Evolutionary conservation across 1,140 invertebrate genomes (phyloP), one percentile per base, ranked within the genome.

Genomic region (Papilio xuthus): DNA sequence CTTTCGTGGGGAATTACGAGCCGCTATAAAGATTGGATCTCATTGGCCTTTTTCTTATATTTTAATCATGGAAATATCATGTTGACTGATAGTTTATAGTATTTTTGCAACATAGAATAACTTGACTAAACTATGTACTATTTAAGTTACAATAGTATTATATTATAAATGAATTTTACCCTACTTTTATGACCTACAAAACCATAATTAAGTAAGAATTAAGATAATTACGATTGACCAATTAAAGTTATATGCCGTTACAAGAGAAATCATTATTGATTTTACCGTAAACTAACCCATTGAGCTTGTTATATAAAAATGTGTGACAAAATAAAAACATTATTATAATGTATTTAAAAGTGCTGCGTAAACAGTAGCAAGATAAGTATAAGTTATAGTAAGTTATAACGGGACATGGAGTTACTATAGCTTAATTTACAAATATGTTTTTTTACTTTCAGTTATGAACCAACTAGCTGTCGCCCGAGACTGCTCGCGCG

Each of bases 281-380:
- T 67, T 67, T 67, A 67, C 60, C 60, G 60, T 67, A 28, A 67
- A 67, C 60, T 28, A 26, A 60, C 20, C 23, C 13, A 60, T 60
- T 67, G 60, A 28, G 23, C 26, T 28, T 67, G 26, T 28, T 12
- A 67, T 12, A 67, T 67, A 67, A 67, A 67, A 67, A 26, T 32
- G 23, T 18, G 47, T 13, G 60, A 67, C 60, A 67, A 67, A 67
- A 28, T 67, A 67, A 67, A 63, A 67, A 3, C 60, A 15, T 13
- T 26, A 28, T 28, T 13, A 28, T 28, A 67, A 28, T 67, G 12
- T 4, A 18, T 67, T 67, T 18, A 67, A 23, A 15, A 67, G 12
- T 9, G 20, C 50, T 53, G 53, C 13, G 32, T 13, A 10, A 28
- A 15, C 18, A 18, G 15, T 67, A 28, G 10, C 32, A 13, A 67